Evolutionary conservation across 2,113 vertebrate genomes (phyloP), one percentile per base, ranked within the genome.

Genomic region (Gavia stellata): DNA sequence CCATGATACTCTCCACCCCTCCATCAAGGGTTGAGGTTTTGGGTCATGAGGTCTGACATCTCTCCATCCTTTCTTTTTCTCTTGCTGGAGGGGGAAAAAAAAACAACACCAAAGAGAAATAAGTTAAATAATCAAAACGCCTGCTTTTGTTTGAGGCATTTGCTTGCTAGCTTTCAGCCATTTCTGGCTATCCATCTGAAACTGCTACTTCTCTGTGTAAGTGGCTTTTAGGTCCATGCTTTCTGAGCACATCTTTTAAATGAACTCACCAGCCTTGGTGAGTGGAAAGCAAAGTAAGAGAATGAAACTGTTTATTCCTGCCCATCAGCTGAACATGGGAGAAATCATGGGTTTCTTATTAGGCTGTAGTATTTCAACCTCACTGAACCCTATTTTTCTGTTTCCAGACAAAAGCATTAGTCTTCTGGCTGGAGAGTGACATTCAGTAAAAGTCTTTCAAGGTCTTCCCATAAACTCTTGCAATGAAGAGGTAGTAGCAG

Each of bases 401-500:
- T 31, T 1, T 75, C 70, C 93, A 90, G 88, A 93, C 62, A 90
- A 92, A 94, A 81, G 67, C 92, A 85, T 91, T 80, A 61, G 81
- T 87, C 94, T 83, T 71, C 26, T 88, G 72, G 66, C 84, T 90
- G 67, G 42, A 90, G 75, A 87, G 12, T 93, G 91, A 90, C 82
- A 58, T 92, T 89, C 33, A 16, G 66, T 96, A 86, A 95, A 96
- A 95, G 79, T 77, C 44, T 88, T 95, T 96, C 95, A 94, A 90
- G 87, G 96, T 96, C 93, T 90, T 78, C 50, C n/a, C 77, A 58
- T 95, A 83, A 95, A 90, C 80, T 95, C 61, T 71, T 87, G 62
- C 62, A 65, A 19, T 40, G 67, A 87, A 83, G 78, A 87, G 47
- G 33, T 17, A 21, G 63, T 67, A 72, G 70, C n/a, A 88, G 63